phyloP scores from a whole-genome alignment of 2,888 invertebrate species.

The Hypolimnas misippus region DNA sequence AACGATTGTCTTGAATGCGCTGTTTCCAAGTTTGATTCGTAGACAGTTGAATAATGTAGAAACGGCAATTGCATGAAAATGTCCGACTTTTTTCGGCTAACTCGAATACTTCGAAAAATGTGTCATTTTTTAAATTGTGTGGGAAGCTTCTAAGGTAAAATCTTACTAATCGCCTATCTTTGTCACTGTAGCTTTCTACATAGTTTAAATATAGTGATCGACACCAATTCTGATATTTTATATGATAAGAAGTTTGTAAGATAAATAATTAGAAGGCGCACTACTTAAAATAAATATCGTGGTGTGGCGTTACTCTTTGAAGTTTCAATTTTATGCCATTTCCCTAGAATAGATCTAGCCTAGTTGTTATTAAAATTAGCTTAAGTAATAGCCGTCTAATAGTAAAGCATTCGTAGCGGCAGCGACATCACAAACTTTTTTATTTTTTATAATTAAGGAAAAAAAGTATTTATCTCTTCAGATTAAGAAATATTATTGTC shows the following conservation, averaged over 20 bases:
- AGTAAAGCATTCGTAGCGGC: background rate
- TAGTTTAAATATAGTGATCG: slow-evolving; percentile 38
- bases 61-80: too few species aligned
- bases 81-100: too few species aligned
- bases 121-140: too few species aligned
- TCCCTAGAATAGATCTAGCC: slow-evolving; percentile 48
- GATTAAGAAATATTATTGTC: slow-evolving; percentile 19
- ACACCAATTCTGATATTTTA: slow-evolving; percentile 30
- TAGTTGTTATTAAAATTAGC: slow-evolving; percentile 9
- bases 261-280: slow-evolving; percentile 19
- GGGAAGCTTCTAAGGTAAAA: too few species aligned
- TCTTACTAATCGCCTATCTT: too few species aligned
- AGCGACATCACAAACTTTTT: slow-evolving; percentile 34
- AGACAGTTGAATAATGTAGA: too few species aligned
- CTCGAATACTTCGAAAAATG: too few species aligned
- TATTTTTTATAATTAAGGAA: slow-evolving; percentile 35
- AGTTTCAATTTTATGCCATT: slow-evolving; percentile 54
- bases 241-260: slow-evolving; percentile 17
- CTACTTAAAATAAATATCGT: slow-evolving; percentile 35
- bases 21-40: too few species aligned
- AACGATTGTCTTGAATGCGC: too few species aligned
- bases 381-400: slow-evolving; percentile 10
- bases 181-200: slow-evolving; percentile 31
- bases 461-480: slow-evolving; percentile 22
- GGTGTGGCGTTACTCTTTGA: slow-evolving; percentile 40